A percentile compares a stretch with the other conserved stretches of the same genome.
These are phyloP conservation scores for Phoenicopterus ruber DNA, from an alignment of 2,113 vertebrate species.

Conservation along the genomic window DNA sequence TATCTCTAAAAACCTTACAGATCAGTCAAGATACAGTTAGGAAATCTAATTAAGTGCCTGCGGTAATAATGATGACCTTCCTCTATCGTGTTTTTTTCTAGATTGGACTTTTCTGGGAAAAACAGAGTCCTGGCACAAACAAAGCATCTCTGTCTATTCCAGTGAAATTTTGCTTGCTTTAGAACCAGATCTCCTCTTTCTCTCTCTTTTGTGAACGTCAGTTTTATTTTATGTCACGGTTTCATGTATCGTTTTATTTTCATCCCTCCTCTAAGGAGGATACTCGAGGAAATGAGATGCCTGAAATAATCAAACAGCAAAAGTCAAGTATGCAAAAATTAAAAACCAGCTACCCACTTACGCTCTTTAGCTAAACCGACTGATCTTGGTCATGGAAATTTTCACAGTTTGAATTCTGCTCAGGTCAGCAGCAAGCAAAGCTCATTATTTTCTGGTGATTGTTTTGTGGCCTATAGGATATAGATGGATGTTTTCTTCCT, in stretches of 20 bases:
- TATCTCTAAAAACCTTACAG: background rate
- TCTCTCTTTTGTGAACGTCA: background rate
- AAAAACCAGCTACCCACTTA: background rate
- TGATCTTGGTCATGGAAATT: constrained; percentile 33
- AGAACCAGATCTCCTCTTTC: background rate
- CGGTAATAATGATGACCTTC: constrained; percentile 7
- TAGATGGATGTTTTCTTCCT: constrained; percentile 15
- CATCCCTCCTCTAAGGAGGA: background rate
- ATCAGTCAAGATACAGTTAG: constrained; percentile 3
- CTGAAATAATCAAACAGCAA: constrained; percentile 44
- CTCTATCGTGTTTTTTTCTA: background rate
- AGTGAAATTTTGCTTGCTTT: background rate
- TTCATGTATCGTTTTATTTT: constrained; percentile 40
- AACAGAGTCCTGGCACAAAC: background rate
- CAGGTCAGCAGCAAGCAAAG: constrained; percentile 51
- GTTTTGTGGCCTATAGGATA: constrained; percentile 29
- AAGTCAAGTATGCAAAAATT: constrained; percentile 51
- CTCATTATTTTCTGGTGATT: constrained; percentile 55
- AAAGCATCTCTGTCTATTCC: constrained; percentile 4
- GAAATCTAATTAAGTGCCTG: constrained; percentile 23
- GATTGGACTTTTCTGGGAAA: background rate
- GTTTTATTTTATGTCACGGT: constrained; percentile 23
- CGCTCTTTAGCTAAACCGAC: background rate
- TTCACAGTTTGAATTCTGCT: constrained; percentile 44
- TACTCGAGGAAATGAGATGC: background rate